These are phyloP conservation scores for Pseudochirops corinnae DNA, from an alignment of 2,797 vertebrate species.

Conservation along the genomic window DNA sequence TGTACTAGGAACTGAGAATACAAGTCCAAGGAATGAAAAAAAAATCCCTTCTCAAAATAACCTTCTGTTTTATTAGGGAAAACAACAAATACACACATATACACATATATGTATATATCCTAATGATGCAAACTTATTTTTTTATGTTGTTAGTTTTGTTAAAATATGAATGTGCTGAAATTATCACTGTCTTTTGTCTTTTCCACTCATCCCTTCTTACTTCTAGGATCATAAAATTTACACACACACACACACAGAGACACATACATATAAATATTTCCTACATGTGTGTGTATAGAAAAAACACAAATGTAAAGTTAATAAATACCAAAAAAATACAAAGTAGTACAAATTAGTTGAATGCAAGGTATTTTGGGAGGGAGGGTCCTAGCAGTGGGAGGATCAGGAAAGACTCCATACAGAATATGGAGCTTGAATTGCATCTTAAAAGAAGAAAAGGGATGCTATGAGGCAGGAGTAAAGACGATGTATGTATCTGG, in stretches of 20 bases:
- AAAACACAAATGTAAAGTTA: not conserved
- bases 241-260: not conserved
- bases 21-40: not conserved
- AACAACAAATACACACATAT: not conserved
- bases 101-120: slow-evolving; percentile 36
- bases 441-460: not conserved
- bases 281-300: not conserved
- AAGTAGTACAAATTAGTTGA: not conserved
- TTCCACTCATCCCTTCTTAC: not conserved
- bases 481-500: not conserved
- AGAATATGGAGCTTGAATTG: not conserved
- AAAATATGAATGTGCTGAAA: slow-evolving; percentile 32
- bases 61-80: not conserved
- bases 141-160: slow-evolving; percentile 60
- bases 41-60: not conserved
- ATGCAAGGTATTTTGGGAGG: not conserved
- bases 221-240: not conserved
- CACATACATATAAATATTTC: not conserved
- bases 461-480: not conserved
- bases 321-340: not conserved
- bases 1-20: not conserved
- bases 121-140: slow-evolving; percentile 28
- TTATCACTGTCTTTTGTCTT: slow-evolving; percentile 15
- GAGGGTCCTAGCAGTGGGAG: not conserved
- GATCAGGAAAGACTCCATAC: not conserved